Percentiles rank a stretch among this genome's conserved stretches.
Evolutionary conservation across 2,888 invertebrate genomes (phyloP).

Genomic region (Tiphia femorata): DNA sequence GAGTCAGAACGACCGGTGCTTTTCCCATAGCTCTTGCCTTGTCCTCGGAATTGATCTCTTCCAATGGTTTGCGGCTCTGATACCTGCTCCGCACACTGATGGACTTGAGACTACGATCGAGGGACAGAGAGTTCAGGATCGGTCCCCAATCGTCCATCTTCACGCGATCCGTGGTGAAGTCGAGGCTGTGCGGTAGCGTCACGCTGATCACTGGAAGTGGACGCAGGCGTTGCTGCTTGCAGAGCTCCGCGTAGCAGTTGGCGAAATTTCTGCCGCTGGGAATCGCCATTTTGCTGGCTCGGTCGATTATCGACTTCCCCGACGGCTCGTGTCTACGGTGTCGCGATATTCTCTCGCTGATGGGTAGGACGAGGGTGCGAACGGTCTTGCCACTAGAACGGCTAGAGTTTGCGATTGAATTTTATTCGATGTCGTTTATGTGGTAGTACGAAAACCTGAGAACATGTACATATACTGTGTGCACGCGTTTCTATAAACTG

Average conservation of each 20-base stretch:
- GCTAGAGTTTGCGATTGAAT: no score
- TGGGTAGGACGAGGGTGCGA: no score
- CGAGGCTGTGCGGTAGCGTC: conserved; percentile 70
- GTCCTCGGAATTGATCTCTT: conserved; percentile 72
- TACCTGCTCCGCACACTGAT: conserved; percentile 77
- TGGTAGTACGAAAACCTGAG: no score
- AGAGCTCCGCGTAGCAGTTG: conserved; percentile 63
- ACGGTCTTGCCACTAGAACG: no score
- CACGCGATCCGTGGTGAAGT: conserved; percentile 82
- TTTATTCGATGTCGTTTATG: no score
- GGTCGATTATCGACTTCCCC: no score
- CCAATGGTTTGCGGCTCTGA: conserved; percentile 72
- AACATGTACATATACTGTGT: no score
- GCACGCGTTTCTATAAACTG: no score
- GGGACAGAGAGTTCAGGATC: conserved; percentile 78
- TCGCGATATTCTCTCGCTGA: conserved; percentile 8
- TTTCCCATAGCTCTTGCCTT: conserved; percentile 76
- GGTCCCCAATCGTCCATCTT: conserved; percentile 83
- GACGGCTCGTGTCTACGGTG: conserved; percentile 17
- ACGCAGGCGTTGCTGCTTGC: conserved; percentile 57
- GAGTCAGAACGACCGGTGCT: conserved; percentile 77
- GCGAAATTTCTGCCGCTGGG: conserved; percentile 58
- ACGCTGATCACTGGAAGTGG: conserved; percentile 63
- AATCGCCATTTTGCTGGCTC: conserved; percentile 46
- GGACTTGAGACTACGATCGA: conserved; percentile 78